These are phyloP conservation scores for Harpalus rufipes DNA, from an alignment of 2,888 invertebrate species.

Conservation along the genomic window DNA sequence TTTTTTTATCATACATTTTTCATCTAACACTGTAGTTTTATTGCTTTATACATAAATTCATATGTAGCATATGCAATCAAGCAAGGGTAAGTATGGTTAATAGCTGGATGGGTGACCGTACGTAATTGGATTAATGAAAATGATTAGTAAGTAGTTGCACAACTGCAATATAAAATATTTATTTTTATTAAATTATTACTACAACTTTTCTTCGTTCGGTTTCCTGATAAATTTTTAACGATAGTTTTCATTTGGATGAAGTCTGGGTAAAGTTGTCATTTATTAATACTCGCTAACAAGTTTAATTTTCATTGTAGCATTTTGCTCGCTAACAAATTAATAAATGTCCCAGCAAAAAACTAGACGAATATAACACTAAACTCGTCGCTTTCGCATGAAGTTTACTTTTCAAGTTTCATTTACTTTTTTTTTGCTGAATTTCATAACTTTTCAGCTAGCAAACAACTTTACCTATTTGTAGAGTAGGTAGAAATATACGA, in stretches of 20 bases:
- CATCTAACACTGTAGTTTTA: no score
- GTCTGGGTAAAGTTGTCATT: neutral
- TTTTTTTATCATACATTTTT: no score
- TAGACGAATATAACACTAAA: neutral
- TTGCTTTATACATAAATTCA: no score
- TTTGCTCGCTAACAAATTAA: neutral
- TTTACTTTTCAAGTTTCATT: slow-evolving; percentile 3
- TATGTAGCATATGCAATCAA: no score
- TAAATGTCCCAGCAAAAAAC: neutral
- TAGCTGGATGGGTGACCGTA: no score
- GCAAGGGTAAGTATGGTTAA: no score
- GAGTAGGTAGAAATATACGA: neutral
- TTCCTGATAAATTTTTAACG: neutral
- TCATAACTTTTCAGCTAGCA: slow-evolving; percentile 1
- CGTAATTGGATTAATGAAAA: no score
- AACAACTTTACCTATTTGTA: slow-evolving; percentile 6
- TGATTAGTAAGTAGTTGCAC: no score
- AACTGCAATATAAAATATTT: no score
- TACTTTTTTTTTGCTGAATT: neutral
- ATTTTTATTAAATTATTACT: neutral
- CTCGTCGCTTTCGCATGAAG: neutral
- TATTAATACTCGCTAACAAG: neutral
- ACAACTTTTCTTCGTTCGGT: neutral
- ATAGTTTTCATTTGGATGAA: neutral
- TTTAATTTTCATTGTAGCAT: neutral